These are phyloP conservation scores for Myotis lucifugus DNA, from an alignment of 2,113 vertebrate species.

Conservation along the genomic window DNA sequence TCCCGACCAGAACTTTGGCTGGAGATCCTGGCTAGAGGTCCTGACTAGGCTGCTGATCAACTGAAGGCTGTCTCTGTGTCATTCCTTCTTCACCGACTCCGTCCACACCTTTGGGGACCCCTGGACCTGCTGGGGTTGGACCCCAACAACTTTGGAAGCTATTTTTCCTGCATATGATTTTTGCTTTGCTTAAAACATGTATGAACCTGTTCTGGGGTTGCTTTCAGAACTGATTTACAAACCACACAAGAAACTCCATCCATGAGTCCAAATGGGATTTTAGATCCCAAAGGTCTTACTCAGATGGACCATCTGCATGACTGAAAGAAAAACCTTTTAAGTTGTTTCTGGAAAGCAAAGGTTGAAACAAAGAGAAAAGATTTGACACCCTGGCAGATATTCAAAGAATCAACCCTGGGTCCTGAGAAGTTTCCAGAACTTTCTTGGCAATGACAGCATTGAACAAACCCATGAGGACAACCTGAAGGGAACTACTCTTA, in stretches of 20 bases:
- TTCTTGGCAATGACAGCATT: not conserved
- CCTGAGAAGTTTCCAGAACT: conserved; percentile 41
- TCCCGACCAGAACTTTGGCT: no score
- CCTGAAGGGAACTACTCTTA: not conserved
- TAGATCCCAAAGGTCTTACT: not conserved
- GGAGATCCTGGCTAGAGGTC: no score
- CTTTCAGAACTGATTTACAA: not conserved
- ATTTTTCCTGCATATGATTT: not conserved
- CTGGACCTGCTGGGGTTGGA: no score
- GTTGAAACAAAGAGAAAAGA: not conserved
- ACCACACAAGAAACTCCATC: not conserved
- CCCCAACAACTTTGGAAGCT: not conserved
- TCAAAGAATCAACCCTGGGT: not conserved
- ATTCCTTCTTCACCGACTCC: no score
- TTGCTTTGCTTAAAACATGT: not conserved
- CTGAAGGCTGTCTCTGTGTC: no score
- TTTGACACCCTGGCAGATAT: not conserved
- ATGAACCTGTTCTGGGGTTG: not conserved
- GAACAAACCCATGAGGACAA: not conserved
- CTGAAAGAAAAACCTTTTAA: not conserved
- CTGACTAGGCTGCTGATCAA: no score
- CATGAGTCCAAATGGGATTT: not conserved
- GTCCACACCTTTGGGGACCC: no score
- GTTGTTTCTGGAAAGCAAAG: not conserved
- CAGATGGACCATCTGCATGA: not conserved